phyloP scores from a whole-genome alignment of 2,113 vertebrate species.

The Mus spicilegus region DNA sequence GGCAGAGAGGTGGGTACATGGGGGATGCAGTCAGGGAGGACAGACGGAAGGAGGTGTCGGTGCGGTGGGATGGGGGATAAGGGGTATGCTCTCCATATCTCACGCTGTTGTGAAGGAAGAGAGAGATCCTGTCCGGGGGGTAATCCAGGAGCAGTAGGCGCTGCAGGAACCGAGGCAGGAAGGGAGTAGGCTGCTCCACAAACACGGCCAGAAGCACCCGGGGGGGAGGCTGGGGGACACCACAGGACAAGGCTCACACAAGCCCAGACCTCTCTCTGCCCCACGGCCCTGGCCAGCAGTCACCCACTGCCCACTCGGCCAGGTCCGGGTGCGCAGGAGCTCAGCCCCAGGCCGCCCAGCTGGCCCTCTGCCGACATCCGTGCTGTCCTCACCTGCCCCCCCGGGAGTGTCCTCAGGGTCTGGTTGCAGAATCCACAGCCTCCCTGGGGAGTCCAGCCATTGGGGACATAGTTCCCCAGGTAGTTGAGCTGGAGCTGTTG shows the following conservation, averaged over 20 bases:
- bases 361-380: not conserved
- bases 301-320: not conserved
- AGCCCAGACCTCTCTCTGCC: not conserved
- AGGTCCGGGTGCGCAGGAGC: not conserved
- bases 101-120: slow-evolving; percentile 90
- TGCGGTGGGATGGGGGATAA: no score
- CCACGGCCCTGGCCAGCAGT: not conserved
- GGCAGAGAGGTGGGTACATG: not conserved
- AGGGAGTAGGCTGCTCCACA: slow-evolving; percentile 89
- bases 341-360: not conserved
- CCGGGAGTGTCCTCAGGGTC: slow-evolving; percentile 81
- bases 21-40: not conserved
- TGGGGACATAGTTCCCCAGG: slow-evolving; percentile 90
- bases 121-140: slow-evolving; percentile 82
- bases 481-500: slow-evolving; percentile 90
- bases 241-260: fast-evolving
- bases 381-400: slow-evolving; percentile 80
- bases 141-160: slow-evolving; percentile 87
- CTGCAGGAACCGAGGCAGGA: slow-evolving; percentile 88
- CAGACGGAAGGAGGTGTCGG: no score
- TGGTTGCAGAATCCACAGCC: slow-evolving; percentile 88
- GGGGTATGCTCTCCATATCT: not conserved
- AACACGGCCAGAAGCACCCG: slow-evolving; percentile 87
- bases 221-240: slow-evolving; percentile 82
- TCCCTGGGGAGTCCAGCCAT: slow-evolving; percentile 88